Conservation (phyloP, 2,113 vertebrate genomes). For the Cynocephalus volans region DNA sequence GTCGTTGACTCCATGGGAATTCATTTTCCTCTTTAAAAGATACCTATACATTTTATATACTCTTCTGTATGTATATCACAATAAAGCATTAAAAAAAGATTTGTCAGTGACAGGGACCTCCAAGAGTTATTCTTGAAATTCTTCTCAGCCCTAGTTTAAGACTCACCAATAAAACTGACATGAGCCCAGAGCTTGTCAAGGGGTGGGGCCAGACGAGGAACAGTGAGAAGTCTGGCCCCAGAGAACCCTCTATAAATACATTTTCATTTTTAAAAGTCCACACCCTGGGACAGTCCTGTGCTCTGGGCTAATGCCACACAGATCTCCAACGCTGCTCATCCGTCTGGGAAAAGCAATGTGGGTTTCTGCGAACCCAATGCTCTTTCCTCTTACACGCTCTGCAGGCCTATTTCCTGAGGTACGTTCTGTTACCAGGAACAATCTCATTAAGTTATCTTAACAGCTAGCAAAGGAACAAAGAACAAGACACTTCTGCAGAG, state of each 20-base stretch:
- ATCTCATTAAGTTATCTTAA: background rate
- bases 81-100: background rate
- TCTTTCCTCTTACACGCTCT: background rate
- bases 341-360: conserved; percentile 32
- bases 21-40: background rate
- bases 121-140: background rate
- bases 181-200: background rate
- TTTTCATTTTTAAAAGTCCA: conserved; percentile 54
- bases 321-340: background rate
- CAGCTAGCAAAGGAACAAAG: background rate
- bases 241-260: conserved; percentile 67
- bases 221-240: conserved; percentile 35
- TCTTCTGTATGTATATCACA: background rate
- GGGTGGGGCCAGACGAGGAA: conserved; percentile 33
- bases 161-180: background rate
- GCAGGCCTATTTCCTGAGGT: conserved; percentile 1
- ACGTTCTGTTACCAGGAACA: conserved; percentile 26
- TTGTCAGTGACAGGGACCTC: background rate
- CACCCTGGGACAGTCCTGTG: background rate
- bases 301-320: background rate
- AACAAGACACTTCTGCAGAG: background rate
- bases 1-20: background rate
- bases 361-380: conserved; percentile 19
- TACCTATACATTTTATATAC: background rate
- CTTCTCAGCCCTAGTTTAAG: background rate